Evolutionary conservation across 1,140 invertebrate genomes (phyloP).

Genomic region (Geopemphigus sp.): DNA sequence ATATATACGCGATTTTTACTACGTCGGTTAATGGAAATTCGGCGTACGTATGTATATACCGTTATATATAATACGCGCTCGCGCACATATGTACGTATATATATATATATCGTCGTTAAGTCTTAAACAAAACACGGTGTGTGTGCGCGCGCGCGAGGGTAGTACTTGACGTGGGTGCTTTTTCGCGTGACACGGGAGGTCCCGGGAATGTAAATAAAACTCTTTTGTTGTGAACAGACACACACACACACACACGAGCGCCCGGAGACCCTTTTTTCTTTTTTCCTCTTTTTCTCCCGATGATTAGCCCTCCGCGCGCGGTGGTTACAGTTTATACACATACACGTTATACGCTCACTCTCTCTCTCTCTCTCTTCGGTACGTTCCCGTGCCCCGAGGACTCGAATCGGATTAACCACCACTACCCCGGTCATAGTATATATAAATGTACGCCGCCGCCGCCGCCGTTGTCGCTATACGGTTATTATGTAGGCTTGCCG

Average conservation of each 20-base stretch:
- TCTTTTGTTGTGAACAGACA: conserved; percentile 38
- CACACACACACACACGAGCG: no score
- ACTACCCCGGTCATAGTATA: neutral
- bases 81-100: no score
- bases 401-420: conserved; percentile 42
- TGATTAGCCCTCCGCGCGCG: conserved; percentile 37
- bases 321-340: conserved; percentile 30
- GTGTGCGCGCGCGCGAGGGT: neutral
- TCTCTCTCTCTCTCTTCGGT: neutral
- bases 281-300: conserved; percentile 5
- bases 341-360: neutral
- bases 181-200: conserved; percentile 48
- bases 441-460: neutral
- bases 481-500: neutral
- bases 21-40: conserved; percentile 9
- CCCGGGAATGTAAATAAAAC: conserved; percentile 49
- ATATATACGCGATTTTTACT: neutral
- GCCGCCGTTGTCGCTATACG: neutral
- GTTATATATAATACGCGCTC: no score
- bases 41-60: neutral
- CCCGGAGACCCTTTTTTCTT: neutral
- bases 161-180: conserved; percentile 49
- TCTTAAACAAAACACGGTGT: conserved; percentile 44
- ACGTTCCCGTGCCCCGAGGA: conserved; percentile 29
- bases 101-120: conserved; percentile 21